These are phyloP conservation scores for Vulpes vulpes DNA, from an alignment of 2,113 vertebrate species.

Conservation along the genomic window DNA sequence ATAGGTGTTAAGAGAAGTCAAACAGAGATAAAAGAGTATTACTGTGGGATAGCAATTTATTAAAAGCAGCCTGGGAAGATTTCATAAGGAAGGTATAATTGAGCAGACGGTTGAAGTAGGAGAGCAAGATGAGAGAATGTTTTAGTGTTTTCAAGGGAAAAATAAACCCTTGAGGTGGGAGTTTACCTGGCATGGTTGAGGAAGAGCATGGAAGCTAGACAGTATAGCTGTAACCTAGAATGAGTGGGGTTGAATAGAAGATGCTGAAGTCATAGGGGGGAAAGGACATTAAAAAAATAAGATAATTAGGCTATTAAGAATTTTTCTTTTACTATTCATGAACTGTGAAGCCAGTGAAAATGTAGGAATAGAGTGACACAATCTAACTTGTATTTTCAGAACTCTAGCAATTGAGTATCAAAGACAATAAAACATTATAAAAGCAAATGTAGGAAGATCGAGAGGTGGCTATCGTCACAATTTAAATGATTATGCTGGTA, in stretches of 20 bases:
- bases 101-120: background rate
- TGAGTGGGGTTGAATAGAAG: background rate
- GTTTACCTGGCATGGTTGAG: background rate
- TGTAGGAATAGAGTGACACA: background rate
- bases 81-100: background rate
- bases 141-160: background rate
- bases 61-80: background rate
- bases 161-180: too few relatives aligned
- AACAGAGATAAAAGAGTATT: background rate
- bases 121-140: background rate
- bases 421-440: background rate
- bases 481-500: background rate
- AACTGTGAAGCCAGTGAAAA: background rate
- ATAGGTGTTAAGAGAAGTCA: background rate
- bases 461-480: background rate
- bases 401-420: background rate
- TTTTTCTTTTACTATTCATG: background rate
- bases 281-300: background rate
- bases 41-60: background rate
- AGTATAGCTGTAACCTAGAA: background rate
- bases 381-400: background rate
- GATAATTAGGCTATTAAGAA: background rate
- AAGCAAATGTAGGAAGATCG: background rate
- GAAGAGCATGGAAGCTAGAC: rapidly evolving
- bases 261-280: background rate